Conservation (phyloP, 2,888 invertebrate species). For the Euzophera pinguis region DNA sequence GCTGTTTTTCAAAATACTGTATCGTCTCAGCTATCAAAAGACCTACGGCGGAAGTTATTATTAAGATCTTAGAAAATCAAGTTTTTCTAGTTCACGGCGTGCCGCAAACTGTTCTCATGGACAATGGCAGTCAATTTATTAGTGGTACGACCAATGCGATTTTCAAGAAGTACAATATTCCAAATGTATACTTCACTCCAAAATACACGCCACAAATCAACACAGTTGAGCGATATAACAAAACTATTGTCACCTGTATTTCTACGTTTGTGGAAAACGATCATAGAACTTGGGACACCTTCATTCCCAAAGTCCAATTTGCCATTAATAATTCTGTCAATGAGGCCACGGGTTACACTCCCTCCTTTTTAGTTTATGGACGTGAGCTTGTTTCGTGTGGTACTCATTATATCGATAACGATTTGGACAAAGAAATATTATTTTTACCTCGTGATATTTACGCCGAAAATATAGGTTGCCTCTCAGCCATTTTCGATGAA, state of each 20-base stretch:
- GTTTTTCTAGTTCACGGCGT: not conserved
- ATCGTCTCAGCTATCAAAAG: not conserved
- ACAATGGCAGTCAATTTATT: not conserved
- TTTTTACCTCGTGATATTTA: constrained; percentile 5
- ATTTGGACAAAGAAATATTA: constrained; percentile 10
- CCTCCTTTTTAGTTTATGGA: constrained; percentile 6
- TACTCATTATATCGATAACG: constrained; percentile 19
- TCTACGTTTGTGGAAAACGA: not conserved
- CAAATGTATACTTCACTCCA: not conserved
- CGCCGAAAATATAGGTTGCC: not conserved
- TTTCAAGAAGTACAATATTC: not conserved
- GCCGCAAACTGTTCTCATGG: not conserved
- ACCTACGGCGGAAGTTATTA: not conserved
- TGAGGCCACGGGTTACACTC: constrained; percentile 6
- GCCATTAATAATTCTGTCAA: not conserved
- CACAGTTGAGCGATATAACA: not conserved
- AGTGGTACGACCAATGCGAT: not conserved
- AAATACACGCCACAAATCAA: not conserved
- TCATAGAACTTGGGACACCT: not conserved
- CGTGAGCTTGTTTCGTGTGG: constrained; percentile 10
- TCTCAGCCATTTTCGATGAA: constrained; percentile 18
- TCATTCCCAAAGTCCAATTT: not conserved
- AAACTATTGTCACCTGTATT: not conserved
- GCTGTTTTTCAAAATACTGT: constrained; percentile 1
- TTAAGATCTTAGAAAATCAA: not conserved